These are phyloP conservation scores for Sebastes oblongus DNA, from an alignment of 2,797 vertebrate genomes.

Conservation along the genomic window DNA sequence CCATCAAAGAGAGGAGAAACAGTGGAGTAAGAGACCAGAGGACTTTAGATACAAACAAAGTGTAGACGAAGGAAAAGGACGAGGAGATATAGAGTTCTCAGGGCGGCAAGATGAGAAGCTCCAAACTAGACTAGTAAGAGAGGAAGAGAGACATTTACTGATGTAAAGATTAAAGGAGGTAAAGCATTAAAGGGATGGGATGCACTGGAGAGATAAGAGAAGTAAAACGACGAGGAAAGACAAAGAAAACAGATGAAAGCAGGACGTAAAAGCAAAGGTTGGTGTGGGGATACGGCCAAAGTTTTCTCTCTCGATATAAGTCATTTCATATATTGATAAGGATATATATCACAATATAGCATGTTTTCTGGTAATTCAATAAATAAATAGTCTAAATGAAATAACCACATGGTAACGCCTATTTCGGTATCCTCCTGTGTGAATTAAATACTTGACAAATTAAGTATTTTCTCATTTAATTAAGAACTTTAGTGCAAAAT, in stretches of 20 bases:
- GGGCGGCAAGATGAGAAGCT: background rate
- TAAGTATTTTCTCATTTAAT: too few relatives aligned
- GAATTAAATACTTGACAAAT: too few relatives aligned
- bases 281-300: too few relatives aligned
- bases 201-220: background rate
- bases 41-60: background rate
- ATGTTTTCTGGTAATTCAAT: too few relatives aligned
- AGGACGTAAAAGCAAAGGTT: background rate
- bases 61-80: background rate
- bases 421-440: rapidly evolving
- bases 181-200: background rate
- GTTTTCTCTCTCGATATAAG: too few relatives aligned
- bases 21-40: background rate
- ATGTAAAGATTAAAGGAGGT: background rate
- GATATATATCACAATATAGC: too few relatives aligned
- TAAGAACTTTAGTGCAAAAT: too few relatives aligned
- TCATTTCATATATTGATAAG: too few relatives aligned
- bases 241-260: background rate
- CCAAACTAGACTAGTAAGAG: background rate
- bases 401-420: too few relatives aligned
- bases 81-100: background rate
- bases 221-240: background rate
- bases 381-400: too few relatives aligned
- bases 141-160: background rate
- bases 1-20: background rate